Percentiles rank a stretch among this genome's conserved stretches.
phyloP scores from a whole-genome alignment of 2,888 invertebrate species.

The Phorcus lineatus region DNA sequence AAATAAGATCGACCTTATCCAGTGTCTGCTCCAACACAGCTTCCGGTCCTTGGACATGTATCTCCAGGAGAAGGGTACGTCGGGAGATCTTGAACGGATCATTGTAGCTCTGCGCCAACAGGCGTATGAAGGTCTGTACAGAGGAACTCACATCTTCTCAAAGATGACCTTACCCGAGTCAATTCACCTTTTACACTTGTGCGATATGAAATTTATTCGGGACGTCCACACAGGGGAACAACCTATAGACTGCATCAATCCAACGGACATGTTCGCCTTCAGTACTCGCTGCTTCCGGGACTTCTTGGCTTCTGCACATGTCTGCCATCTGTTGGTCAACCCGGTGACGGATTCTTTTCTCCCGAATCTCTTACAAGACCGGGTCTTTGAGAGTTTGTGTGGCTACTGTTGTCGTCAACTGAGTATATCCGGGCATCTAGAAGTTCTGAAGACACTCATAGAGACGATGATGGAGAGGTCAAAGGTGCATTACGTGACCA shows the following conservation, averaged over 20 bases:
- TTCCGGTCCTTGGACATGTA: not conserved
- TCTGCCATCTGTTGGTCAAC: slow-evolving; percentile 42
- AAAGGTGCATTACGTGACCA: slow-evolving; percentile 3
- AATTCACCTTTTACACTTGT: slow-evolving; percentile 42
- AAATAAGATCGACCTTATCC: slow-evolving; percentile 33
- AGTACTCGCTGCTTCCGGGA: slow-evolving; percentile 46
- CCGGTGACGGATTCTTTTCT: slow-evolving; percentile 38
- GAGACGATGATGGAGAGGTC: slow-evolving; percentile 8
- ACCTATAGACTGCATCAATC: slow-evolving; percentile 26
- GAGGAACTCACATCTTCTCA: slow-evolving; percentile 42
- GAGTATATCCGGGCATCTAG: not conserved
- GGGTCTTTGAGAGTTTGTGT: slow-evolving; percentile 34
- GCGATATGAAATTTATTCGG: slow-evolving; percentile 42
- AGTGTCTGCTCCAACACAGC: slow-evolving; percentile 34
- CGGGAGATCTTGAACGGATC: not conserved
- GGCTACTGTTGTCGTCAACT: slow-evolving; percentile 19
- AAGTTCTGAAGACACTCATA: not conserved
- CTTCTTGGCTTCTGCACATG: slow-evolving; percentile 44
- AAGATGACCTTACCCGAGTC: slow-evolving; percentile 40
- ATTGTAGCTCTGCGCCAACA: not conserved
- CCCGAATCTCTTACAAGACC: slow-evolving; percentile 35
- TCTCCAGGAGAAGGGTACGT: not conserved
- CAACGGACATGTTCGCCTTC: slow-evolving; percentile 33
- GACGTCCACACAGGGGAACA: slow-evolving; percentile 43
- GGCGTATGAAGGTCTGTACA: slow-evolving; percentile 45